phyloP scores from a whole-genome alignment of 2,797 vertebrate species.

The Parambassis ranga region DNA sequence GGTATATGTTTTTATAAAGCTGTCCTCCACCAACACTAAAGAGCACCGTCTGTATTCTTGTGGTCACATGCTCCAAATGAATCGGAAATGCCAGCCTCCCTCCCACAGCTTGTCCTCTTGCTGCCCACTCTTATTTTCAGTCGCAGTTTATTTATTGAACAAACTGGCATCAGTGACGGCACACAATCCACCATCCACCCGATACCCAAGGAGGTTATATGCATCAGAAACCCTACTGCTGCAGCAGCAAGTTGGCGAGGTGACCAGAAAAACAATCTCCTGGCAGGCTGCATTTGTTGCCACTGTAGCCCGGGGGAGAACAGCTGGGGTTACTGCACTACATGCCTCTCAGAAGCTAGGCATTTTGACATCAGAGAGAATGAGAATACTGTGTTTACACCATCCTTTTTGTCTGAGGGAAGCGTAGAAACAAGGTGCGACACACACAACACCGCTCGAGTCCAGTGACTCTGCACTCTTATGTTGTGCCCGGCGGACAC shows the following conservation, averaged over 20 bases:
- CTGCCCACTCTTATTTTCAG: conserved; percentile 28
- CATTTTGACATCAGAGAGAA: conserved; percentile 24
- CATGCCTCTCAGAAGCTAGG: not conserved
- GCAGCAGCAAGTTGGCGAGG: not conserved
- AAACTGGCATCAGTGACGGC: conserved; percentile 11
- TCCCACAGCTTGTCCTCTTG: conserved; percentile 28
- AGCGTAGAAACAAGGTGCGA: not conserved
- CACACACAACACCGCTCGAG: conserved; percentile 1
- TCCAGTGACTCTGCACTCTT: conserved; percentile 24
- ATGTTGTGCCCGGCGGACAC: conserved; percentile 14
- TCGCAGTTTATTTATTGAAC: conserved; percentile 13
- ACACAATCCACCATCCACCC: not conserved
- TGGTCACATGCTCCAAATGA: conserved; percentile 13
- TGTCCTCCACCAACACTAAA: not conserved
- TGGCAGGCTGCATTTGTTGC: conserved; percentile 1
- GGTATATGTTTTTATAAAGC: not conserved
- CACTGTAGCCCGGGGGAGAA: conserved; percentile 1
- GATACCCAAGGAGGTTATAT: not conserved
- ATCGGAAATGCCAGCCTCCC: conserved; percentile 26
- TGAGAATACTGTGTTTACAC: conserved; percentile 51
- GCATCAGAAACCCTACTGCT: conserved; percentile 9
- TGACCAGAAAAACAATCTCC: not conserved
- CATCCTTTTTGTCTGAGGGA: conserved; percentile 19
- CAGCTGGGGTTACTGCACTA: not conserved
- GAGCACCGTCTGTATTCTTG: not conserved